Evolutionary conservation across 2,113 vertebrate genomes (phyloP), one percentile per base, ranked within the genome.

Genomic region (Chrysemys picta): DNA sequence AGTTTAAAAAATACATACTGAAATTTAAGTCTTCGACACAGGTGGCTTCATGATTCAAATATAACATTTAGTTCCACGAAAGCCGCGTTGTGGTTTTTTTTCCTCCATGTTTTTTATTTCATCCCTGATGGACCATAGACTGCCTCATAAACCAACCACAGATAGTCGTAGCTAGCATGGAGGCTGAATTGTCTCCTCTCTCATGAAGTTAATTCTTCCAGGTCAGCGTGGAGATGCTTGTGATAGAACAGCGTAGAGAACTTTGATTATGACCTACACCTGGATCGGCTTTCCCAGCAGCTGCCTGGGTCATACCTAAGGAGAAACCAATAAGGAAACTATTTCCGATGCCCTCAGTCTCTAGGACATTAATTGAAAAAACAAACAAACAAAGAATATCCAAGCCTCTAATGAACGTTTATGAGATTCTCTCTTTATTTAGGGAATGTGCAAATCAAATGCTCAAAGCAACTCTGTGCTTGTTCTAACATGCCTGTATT

Each of bases 1-100:
- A 89, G 97, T 98, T 98, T 97, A 97, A 97, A 98, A 97, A 98
- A 96, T 95, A 91, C 91, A 94, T 95, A 96, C 97, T 98, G 97
- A 98, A 98, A 98, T 97, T 91, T 91, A 97, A 98, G 94, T 96
- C 97, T 88, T 95, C 45, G 56, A 93, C 84, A 97, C 97, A 98
- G 97, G 96, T 98, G 98, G 96, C 97, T 96, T 96, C 83, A 82
- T 31, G 78, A 97, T 88, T 97, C 75, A 91, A 89, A 95, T 90
- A 89, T 93, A 97, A 83, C 94, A 89, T 49, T 89, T 95, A 97
- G 91, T 87, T 97, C 89, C 92, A 97, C 89, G 82, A 38, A 81
- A 95, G 88, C 75, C 86, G 90, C 59, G 80, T 84, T 50, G 49
- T 65, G 38, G 38, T 45, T n/a, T 22, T 79, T 79, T 56, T 87